Evolutionary conservation across 2,888 invertebrate genomes (phyloP).

Genomic region (Apamea monoglypha): DNA sequence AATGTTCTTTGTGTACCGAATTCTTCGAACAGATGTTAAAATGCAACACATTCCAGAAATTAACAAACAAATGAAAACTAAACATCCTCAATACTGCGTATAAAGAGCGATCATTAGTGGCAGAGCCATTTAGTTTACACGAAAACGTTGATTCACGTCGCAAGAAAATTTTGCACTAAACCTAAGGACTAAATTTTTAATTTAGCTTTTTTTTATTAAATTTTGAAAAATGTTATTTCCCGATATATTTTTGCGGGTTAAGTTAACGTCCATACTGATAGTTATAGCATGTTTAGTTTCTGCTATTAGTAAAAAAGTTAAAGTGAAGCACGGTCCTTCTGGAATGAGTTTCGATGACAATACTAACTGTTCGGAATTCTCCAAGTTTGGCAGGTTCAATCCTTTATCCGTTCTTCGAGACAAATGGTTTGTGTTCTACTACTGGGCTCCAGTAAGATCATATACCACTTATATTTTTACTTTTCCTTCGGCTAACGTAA

Average conservation of each 20-base stretch:
- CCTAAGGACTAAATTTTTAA: no score
- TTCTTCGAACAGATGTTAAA: slow-evolving; percentile 33
- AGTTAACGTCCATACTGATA: slow-evolving; percentile 21
- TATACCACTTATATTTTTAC: slow-evolving; percentile 64
- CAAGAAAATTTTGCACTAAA: not conserved
- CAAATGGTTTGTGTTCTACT: slow-evolving; percentile 79
- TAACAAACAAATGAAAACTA: slow-evolving; percentile 23
- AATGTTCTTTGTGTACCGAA: slow-evolving; percentile 13
- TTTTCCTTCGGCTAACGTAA: slow-evolving; percentile 72
- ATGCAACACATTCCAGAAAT: slow-evolving; percentile 15
- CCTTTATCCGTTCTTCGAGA: slow-evolving; percentile 75
- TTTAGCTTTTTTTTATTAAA: not conserved
- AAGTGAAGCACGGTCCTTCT: slow-evolving; percentile 57
- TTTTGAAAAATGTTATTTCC: not conserved
- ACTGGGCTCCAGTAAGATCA: slow-evolving; percentile 69
- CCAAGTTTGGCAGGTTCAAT: slow-evolving; percentile 78
- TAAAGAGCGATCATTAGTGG: slow-evolving; percentile 19
- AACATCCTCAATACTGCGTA: slow-evolving; percentile 49
- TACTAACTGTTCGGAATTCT: slow-evolving; percentile 76
- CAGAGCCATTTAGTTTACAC: slow-evolving; percentile 26
- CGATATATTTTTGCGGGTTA: slow-evolving; percentile 1
- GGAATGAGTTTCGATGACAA: slow-evolving; percentile 65
- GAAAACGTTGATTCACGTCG: not conserved
- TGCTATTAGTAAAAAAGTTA: slow-evolving; percentile 26
- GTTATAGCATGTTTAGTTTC: slow-evolving; percentile 21